Conservation (phyloP, 2,888 invertebrate species). For the Tenthredo scrophulariae region DNA sequence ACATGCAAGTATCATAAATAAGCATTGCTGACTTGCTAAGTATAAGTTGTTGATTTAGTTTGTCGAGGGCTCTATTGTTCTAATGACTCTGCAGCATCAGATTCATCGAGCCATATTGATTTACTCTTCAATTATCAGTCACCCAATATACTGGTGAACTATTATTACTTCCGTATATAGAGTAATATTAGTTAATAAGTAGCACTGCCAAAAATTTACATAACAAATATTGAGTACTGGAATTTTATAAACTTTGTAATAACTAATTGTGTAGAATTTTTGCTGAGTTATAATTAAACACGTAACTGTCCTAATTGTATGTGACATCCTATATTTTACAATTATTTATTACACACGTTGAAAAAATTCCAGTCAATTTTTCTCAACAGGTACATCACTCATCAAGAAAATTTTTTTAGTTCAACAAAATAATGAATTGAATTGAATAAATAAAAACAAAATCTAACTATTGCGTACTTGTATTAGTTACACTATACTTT, state of each 20-base stretch:
- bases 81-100: constrained; percentile 2
- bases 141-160: not conserved
- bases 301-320: not conserved
- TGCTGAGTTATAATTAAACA: not conserved
- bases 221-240: constrained; percentile 24
- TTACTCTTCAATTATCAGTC: not conserved
- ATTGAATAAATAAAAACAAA: constrained; percentile 21
- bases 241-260: constrained; percentile 1
- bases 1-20: constrained; percentile 34
- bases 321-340: not conserved
- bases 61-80: not conserved
- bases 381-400: constrained; percentile 44
- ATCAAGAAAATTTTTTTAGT: not conserved
- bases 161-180: constrained; percentile 11
- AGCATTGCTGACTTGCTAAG: not conserved
- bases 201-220: constrained; percentile 30
- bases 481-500: not conserved
- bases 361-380: constrained; percentile 7
- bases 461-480: not conserved
- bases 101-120: constrained; percentile 12
- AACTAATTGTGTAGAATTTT: not conserved
- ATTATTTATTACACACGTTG: not conserved
- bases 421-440: not conserved
- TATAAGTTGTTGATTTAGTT: not conserved
- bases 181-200: constrained; percentile 19